These are phyloP conservation scores for Tipula lateralis DNA, from an alignment of 2,888 invertebrate species.

Conservation along the genomic window DNA sequence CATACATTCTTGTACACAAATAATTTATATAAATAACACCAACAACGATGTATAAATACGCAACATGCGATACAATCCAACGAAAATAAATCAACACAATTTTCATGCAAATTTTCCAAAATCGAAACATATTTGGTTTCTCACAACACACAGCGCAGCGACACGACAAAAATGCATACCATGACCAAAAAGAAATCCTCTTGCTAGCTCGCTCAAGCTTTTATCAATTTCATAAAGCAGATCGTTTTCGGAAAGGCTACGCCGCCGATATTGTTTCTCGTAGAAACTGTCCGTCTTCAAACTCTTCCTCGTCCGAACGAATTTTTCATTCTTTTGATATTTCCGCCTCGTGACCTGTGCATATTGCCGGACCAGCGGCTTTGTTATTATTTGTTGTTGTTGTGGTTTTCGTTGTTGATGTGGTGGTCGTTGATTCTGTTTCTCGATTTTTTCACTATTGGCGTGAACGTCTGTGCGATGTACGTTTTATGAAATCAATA, in stretches of 20 bases:
- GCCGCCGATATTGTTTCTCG: slow-evolving; percentile 38
- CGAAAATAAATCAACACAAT: not conserved
- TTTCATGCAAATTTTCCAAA: not conserved
- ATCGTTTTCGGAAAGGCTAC: slow-evolving; percentile 50
- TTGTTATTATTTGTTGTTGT: not conserved
- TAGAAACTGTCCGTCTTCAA: not conserved
- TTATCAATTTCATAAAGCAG: slow-evolving; percentile 63
- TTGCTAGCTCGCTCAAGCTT: slow-evolving; percentile 53
- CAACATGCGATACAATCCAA: not conserved
- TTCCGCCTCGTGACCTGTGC: not conserved
- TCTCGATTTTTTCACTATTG: not conserved
- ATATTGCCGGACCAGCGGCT: not conserved
- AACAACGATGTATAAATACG: not conserved
- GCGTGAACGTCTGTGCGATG: not conserved
- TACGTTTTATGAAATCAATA: not conserved
- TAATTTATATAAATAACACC: not conserved
- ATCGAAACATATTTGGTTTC: not conserved
- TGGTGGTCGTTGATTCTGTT: not conserved
- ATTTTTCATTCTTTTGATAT: not conserved
- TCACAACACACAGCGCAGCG: not conserved
- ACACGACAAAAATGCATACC: slow-evolving; percentile 38
- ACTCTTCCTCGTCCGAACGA: not conserved
- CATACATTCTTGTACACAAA: too few species aligned
- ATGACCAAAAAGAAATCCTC: slow-evolving; percentile 57
- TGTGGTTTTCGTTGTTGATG: not conserved